These are phyloP conservation scores for Anisognathus igniventris DNA, from an alignment of 2,797 vertebrate genomes.

Conservation along the genomic window DNA sequence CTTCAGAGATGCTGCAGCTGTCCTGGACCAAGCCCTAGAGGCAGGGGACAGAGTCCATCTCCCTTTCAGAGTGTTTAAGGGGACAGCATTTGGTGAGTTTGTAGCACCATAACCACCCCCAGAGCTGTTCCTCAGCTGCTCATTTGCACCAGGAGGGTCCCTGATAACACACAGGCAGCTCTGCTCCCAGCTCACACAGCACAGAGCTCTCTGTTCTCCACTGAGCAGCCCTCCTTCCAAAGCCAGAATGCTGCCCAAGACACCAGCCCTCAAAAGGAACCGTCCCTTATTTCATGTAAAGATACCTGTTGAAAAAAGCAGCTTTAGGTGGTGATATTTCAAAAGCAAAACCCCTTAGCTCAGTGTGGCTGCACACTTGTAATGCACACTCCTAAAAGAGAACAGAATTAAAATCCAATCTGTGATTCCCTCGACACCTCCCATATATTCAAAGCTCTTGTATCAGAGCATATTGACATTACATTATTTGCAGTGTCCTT, in stretches of 20 bases:
- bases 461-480: not conserved
- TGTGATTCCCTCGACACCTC: not conserved
- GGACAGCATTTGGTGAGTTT: not conserved
- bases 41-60: not conserved
- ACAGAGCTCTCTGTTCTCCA: not conserved
- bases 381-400: not conserved
- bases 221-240: not conserved
- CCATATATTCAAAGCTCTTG: not conserved
- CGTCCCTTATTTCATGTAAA: not conserved
- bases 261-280: not conserved
- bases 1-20: not conserved
- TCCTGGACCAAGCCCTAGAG: not conserved
- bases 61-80: not conserved
- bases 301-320: not conserved
- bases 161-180: not conserved
- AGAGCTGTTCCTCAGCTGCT: not conserved
- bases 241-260: conserved; percentile 1
- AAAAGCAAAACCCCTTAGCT: not conserved
- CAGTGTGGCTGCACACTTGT: not conserved
- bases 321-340: not conserved
- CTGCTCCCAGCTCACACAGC: not conserved
- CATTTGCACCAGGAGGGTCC: not conserved
- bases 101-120: not conserved
- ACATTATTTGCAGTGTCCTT: not conserved
- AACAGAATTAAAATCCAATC: not conserved